Evolutionary conservation across 37 sponge, comb jelly and placozoan species (phyloP).

Genomic region (Oopsacas minuta): DNA sequence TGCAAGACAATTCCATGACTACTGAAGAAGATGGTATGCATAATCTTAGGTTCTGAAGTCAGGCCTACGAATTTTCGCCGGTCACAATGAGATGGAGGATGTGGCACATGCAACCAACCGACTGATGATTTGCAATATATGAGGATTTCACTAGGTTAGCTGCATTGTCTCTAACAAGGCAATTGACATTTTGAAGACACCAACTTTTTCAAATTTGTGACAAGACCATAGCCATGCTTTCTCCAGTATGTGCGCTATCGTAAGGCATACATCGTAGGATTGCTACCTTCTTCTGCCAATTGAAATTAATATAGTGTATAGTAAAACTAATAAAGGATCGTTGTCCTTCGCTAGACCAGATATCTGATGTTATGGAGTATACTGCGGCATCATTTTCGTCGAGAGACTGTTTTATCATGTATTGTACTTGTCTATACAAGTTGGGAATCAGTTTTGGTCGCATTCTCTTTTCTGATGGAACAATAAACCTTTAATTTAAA

Average conservation of each 20-base stretch:
- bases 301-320: not conserved
- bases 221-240: conserved; percentile 14
- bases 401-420: conserved; percentile 19
- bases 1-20: too few relatives aligned
- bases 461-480: conserved; percentile 9
- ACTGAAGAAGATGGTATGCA: too few relatives aligned
- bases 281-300: conserved; percentile 11
- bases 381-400: not conserved
- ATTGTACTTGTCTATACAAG: conserved; percentile 12
- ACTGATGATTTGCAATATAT: not conserved
- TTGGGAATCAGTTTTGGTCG: conserved; percentile 13
- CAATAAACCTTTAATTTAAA: not conserved
- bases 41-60: too few relatives aligned
- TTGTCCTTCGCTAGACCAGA: conserved; percentile 3
- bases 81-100: conserved; percentile 16
- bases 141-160: not conserved
- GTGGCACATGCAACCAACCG: conserved; percentile 16
- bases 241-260: conserved; percentile 11
- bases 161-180: conserved; percentile 19
- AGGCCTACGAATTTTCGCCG: too few relatives aligned
- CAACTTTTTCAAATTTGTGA: not conserved
- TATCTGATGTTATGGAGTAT: conserved; percentile 3
- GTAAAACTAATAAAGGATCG: conserved; percentile 13
- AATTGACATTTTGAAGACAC: not conserved
- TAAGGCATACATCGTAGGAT: conserved; percentile 11